Percentiles rank a stretch among this genome's conserved stretches.
Evolutionary conservation across 2,888 invertebrate species (phyloP).

Genomic region (Drosophila suboccidentalis): DNA sequence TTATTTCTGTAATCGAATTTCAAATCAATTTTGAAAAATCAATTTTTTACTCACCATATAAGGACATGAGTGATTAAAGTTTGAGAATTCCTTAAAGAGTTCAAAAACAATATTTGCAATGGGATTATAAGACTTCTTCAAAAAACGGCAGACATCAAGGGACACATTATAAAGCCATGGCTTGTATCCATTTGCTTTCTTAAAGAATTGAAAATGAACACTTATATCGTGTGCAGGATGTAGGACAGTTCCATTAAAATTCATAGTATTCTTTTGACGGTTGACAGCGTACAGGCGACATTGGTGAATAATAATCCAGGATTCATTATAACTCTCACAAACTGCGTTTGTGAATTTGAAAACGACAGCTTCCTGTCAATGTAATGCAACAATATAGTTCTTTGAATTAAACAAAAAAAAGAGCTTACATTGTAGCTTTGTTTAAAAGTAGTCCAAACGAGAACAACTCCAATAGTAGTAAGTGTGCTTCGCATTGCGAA

Average conservation of each 20-base stretch:
- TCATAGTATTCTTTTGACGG: constrained; percentile 24
- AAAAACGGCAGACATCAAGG: constrained; percentile 34
- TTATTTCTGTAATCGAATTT: not conserved
- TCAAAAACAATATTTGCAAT: not conserved
- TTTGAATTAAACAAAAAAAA: no score
- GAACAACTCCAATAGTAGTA: no score
- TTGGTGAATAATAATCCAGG: constrained; percentile 34
- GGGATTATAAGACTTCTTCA: constrained; percentile 30
- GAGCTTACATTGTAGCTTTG: no score
- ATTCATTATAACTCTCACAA: constrained; percentile 41
- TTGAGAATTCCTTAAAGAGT: constrained; percentile 14
- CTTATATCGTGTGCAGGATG: constrained; percentile 24
- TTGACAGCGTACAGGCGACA: constrained; percentile 42
- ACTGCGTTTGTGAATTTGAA: constrained; percentile 48
- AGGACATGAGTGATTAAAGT: constrained; percentile 39
- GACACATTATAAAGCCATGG: constrained; percentile 27
- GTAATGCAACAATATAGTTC: no score
- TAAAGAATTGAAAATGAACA: not conserved
- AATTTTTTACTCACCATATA: constrained; percentile 23
- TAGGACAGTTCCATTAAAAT: constrained; percentile 22
- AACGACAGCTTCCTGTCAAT: constrained; percentile 19
- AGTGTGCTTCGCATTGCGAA: no score
- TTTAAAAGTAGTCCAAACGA: no score
- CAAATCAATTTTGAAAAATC: no score
- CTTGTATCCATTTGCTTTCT: constrained; percentile 49